Percentiles rank a stretch among this genome's conserved stretches.
phyloP scores from a whole-genome alignment of 2,113 vertebrate species.

The Holacanthus passer region DNA sequence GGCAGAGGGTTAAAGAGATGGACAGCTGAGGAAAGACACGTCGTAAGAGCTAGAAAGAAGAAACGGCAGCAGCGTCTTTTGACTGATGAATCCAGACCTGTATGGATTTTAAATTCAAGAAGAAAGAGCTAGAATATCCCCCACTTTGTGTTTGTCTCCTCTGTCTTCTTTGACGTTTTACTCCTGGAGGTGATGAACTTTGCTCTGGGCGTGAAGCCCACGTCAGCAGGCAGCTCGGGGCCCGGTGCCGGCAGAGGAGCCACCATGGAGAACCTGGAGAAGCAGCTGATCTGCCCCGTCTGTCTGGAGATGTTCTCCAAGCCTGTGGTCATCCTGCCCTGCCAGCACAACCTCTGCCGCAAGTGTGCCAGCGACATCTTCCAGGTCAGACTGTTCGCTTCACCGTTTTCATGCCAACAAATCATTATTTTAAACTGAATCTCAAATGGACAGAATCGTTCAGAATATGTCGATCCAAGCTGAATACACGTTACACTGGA shows the following conservation, averaged over 20 bases:
- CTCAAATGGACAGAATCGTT: background rate
- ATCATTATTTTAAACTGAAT: background rate
- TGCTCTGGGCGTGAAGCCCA: conserved; percentile 86
- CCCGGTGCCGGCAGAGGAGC: conserved; percentile 29
- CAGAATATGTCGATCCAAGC: background rate
- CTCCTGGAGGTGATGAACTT: conserved; percentile 87
- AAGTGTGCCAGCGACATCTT: conserved; percentile 89
- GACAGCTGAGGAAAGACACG: conserved; percentile 34
- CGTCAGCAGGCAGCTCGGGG: conserved; percentile 60
- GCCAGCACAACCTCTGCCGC: conserved; percentile 88
- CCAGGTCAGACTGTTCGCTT: conserved; percentile 72
- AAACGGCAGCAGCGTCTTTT: background rate
- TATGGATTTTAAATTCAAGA: background rate
- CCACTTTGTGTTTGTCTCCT: background rate
- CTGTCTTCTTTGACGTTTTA: background rate
- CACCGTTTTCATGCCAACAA: background rate
- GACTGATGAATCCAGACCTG: background rate
- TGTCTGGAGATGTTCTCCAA: conserved; percentile 89
- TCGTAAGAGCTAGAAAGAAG: background rate
- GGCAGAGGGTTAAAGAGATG: conserved; percentile 12
- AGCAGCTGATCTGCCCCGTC: conserved; percentile 89
- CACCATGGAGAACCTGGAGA: conserved; percentile 90
- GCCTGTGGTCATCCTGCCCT: conserved; percentile 88
- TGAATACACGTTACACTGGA: no score
- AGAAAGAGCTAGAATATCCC: background rate